Base-by-base conservation (phyloP, 1,140 invertebrate genomes). In the Melanaphis sacchari region DNA sequence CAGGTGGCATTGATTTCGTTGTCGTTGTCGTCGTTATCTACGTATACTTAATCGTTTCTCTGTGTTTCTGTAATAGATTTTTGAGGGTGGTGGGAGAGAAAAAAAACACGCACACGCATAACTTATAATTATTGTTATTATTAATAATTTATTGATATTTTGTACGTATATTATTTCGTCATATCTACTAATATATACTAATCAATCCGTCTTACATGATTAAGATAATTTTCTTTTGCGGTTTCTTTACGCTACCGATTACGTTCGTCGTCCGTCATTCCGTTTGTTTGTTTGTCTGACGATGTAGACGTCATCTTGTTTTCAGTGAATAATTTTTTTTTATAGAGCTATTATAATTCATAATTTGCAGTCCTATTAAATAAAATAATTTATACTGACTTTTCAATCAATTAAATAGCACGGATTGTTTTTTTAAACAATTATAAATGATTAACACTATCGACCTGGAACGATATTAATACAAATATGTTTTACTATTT, bases 81-180 rank as follows among this genome's bases (percentile, higher is more conserved):
- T n/a, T 36, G 15, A 76, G 31, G 59, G 31, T n/a, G 59, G 31
- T 76, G 59, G 59, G 59, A 76, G 59, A 76, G 31, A n/a, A 76
- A 76, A 66, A 66, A 66, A 66, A 66, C 31, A 76, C 31, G 59
- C 59, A 76, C 15, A n/a, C 59, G 5, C 59, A 76, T 76, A n/a
- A 76, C n/a, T 76, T 76, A n/a, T 76, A 18, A n/a, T 76, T 76
- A 59, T 76, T 76, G 31, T 76, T 76, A 76, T 76, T 76, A 76
- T 76, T 76, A n/a, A n/a, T 36, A 76, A n/a, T 36, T 36, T n/a
- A 76, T 76, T 76, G 15, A n/a, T n/a, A 76, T 76, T 76, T 76
- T 76, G 59, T 18, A 18, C 31, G 36, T 76, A 18, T 6, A n/a
- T n/a, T n/a, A 76, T 76, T 76, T 76, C 59, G 4, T 76, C 59